phyloP scores from a whole-genome alignment of 2,888 invertebrate species.

The Boloria euphrosyne region DNA sequence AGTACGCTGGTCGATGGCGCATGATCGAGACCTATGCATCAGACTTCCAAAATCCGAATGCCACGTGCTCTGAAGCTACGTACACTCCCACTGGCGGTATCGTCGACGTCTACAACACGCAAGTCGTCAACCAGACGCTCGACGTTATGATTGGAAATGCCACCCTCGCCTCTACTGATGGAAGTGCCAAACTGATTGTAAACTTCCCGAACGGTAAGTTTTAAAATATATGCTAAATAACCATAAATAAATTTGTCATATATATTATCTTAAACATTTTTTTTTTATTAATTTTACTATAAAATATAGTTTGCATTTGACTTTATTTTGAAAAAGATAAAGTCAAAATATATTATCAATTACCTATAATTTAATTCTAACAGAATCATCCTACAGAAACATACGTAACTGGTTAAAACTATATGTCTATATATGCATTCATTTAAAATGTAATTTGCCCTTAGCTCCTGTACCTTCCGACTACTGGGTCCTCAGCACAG shows the following conservation, averaged over 20 bases:
- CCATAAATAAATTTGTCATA: too few species aligned
- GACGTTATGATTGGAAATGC: conserved; percentile 56
- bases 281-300: too few species aligned
- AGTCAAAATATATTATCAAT: too few species aligned
- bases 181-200: conserved; percentile 83
- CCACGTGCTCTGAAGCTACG: conserved; percentile 43
- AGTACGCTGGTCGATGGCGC: conserved; percentile 44
- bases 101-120: conserved; percentile 46
- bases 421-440: too few species aligned
- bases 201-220: conserved; percentile 70
- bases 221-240: not conserved
- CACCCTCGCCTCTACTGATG: conserved; percentile 73
- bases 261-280: too few species aligned
- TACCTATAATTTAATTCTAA: too few species aligned
- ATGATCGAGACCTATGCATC: conserved; percentile 42
- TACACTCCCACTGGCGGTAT: conserved; percentile 35
- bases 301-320: too few species aligned
- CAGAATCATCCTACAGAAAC: too few species aligned
- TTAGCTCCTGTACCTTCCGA: conserved; percentile 44
- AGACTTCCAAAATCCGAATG: conserved; percentile 38
- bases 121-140: conserved; percentile 54
- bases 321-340: too few species aligned
- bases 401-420: too few species aligned
- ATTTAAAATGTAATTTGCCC: conserved; percentile 31
- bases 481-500: conserved; percentile 68